phyloP scores from a whole-genome alignment of 2,888 invertebrate genomes.

The Deilephila elpenor region DNA sequence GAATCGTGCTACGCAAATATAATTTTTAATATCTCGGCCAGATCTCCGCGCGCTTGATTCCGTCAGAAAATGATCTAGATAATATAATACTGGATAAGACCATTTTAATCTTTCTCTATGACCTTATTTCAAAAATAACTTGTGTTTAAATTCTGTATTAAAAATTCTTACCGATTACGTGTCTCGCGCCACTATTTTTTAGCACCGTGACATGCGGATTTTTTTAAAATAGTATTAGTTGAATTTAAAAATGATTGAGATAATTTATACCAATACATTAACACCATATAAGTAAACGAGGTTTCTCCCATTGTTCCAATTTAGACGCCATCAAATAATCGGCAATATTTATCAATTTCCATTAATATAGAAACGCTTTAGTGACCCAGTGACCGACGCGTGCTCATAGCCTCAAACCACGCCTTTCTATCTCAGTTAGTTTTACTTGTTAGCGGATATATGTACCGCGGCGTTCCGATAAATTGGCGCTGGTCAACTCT shows the following conservation, averaged over 20 bases:
- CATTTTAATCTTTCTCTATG: no score
- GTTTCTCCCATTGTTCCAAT: background rate
- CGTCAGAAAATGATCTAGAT: background rate
- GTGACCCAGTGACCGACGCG: conserved; percentile 59
- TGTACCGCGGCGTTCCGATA: conserved; percentile 43
- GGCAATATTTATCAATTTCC: conserved; percentile 45
- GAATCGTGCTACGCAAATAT: background rate
- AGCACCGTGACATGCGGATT: no score
- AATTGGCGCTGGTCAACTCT: conserved; percentile 46
- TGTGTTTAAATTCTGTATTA: no score
- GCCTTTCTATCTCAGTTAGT: conserved; percentile 61
- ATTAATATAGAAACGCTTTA: conserved; percentile 45
- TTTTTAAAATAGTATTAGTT: no score
- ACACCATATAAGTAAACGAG: background rate
- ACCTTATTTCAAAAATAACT: no score
- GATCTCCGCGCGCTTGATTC: background rate
- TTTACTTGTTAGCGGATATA: conserved; percentile 61
- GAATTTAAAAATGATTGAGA: no score
- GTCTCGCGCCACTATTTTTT: no score
- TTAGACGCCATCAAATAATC: conserved; percentile 28
- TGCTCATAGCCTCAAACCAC: conserved; percentile 42
- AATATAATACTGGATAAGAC: background rate
- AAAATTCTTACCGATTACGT: no score
- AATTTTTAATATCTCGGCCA: background rate
- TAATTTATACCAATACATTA: no score